Percentiles rank a stretch among this genome's conserved stretches.
Conservation (phyloP, 2,797 vertebrate species). For the Alauda arvensis region DNA sequence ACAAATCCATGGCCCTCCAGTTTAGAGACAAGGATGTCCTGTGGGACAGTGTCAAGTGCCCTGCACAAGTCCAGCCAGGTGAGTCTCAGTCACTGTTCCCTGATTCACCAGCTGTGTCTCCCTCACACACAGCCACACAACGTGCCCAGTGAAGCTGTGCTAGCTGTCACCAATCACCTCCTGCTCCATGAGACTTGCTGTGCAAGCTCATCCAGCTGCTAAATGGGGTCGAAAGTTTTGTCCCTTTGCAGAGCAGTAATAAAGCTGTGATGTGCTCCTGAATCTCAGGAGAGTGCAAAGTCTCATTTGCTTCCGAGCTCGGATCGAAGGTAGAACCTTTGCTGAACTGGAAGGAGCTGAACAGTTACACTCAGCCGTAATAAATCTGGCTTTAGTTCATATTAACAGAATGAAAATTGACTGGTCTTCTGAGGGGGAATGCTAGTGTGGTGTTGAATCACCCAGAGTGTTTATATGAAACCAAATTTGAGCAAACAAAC, state of each 20-base stretch:
- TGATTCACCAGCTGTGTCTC: not conserved
- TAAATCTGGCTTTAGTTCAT: not conserved
- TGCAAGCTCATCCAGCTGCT: not conserved
- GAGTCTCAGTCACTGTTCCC: not conserved
- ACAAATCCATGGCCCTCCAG: too few relatives aligned
- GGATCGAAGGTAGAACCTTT: not conserved
- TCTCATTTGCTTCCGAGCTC: not conserved
- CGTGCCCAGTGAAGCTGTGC: not conserved
- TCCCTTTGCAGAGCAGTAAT: not conserved
- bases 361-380: not conserved
- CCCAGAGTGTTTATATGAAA: not conserved
- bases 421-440: not conserved
- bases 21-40: not conserved
- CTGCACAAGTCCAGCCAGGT: not conserved
- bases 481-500: not conserved
- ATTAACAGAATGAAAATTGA: not conserved
- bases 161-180: not conserved
- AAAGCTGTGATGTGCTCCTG: not conserved
- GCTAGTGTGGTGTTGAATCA: not conserved
- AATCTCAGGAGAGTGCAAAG: not conserved
- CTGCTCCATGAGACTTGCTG: not conserved
- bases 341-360: not conserved
- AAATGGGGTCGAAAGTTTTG: not conserved
- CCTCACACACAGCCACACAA: accelerated
- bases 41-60: not conserved